A percentile compares a stretch with the other conserved stretches of the same genome.
phyloP scores from a whole-genome alignment of 2,888 invertebrate genomes.

The Trichopoda pennipes region DNA sequence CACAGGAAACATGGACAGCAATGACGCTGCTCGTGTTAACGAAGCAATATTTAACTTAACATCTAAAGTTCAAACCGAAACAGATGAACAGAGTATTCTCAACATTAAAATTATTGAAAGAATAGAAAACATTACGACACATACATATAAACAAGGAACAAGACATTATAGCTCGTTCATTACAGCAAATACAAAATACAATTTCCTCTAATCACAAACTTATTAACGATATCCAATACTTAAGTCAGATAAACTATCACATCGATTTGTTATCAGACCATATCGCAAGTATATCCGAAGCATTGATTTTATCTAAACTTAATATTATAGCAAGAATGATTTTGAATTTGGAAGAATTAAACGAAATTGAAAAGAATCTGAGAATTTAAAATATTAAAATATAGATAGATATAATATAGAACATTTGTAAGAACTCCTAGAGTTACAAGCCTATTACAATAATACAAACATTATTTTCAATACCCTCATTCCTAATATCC shows the following conservation, averaged over 20 bases:
- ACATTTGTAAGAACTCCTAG: too few species aligned
- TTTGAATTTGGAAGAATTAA: too few species aligned
- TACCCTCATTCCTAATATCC: too few species aligned
- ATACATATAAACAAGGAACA: constrained; percentile 12
- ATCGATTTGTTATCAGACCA: neutral
- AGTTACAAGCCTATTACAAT: too few species aligned
- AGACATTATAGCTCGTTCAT: constrained; percentile 25
- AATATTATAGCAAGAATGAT: too few species aligned
- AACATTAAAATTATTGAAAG: constrained; percentile 1
- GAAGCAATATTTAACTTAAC: neutral
- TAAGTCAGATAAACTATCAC: neutral
- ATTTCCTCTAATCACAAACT: constrained; percentile 14
- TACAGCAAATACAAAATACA: constrained; percentile 9
- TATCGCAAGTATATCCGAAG: constrained; percentile 9
- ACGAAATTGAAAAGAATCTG: too few species aligned
- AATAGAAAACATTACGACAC: constrained; percentile 17
- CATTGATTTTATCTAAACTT: neutral
- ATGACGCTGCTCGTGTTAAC: neutral
- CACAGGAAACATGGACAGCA: neutral
- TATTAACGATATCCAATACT: constrained; percentile 22
- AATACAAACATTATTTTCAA: too few species aligned
- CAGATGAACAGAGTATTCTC: neutral
- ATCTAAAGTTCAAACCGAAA: neutral
- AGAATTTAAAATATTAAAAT: too few species aligned
- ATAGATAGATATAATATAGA: too few species aligned